Evolutionary conservation across 2,113 vertebrate species (phyloP).

Genomic region (Dipodomys spectabilis): DNA sequence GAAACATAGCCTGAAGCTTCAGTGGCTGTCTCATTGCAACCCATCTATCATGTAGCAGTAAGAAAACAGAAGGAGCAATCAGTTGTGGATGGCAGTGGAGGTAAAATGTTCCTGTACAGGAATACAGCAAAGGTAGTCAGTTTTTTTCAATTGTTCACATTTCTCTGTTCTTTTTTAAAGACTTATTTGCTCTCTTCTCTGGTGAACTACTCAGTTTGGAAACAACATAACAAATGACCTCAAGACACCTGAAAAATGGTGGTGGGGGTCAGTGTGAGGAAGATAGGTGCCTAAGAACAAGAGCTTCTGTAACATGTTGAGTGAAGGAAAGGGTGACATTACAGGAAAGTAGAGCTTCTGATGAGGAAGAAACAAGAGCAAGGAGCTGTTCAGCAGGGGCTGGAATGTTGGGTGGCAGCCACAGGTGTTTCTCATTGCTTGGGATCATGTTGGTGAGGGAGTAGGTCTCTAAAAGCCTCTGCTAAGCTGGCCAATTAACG

Average conservation of each 20-base stretch:
- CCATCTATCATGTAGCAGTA: background rate
- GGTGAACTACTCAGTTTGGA: background rate
- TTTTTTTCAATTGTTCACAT: background rate
- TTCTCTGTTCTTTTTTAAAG: background rate
- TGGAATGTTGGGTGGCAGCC: background rate
- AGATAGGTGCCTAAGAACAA: background rate
- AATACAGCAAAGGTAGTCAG: background rate
- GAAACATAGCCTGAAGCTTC: background rate
- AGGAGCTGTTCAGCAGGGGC: background rate
- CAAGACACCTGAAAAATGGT: background rate
- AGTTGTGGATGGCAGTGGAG: background rate
- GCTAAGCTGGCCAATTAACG: background rate
- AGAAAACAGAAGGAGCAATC: background rate
- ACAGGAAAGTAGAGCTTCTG: background rate
- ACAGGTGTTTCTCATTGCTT: background rate
- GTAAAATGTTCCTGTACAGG: background rate
- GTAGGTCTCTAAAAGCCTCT: background rate
- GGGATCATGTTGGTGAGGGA: rapidly evolving
- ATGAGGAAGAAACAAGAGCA: background rate
- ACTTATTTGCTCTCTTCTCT: background rate
- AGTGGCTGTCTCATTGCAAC: background rate
- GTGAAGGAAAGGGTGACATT: background rate
- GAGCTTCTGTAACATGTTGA: background rate
- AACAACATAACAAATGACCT: background rate
- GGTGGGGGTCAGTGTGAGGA: background rate